Percentiles rank a stretch among this genome's conserved stretches.
Conservation (phyloP, 2,888 invertebrate species). For the Temnothorax unifasciatus region DNA sequence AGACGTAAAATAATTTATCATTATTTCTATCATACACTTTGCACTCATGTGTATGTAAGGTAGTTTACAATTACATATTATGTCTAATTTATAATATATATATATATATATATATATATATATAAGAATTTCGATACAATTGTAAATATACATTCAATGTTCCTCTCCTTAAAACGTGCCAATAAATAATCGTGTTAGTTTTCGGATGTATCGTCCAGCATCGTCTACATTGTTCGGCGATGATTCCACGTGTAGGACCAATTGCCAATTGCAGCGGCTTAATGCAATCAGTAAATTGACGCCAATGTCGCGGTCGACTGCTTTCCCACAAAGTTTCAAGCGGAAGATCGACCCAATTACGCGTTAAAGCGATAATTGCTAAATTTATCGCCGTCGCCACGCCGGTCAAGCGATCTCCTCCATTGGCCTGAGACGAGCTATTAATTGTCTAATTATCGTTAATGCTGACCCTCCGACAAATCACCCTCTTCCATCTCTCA, state of each 20-base stretch:
- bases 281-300: slow-evolving; percentile 82
- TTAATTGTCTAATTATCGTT: slow-evolving; percentile 81
- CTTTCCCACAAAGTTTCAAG: slow-evolving; percentile 82
- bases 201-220: background rate
- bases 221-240: slow-evolving; percentile 40
- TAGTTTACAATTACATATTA: background rate
- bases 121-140: background rate
- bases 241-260: slow-evolving; percentile 59
- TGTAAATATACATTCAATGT: background rate
- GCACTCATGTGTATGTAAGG: background rate
- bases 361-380: slow-evolving; percentile 83
- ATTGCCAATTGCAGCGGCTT: slow-evolving; percentile 72
- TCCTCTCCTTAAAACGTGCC: background rate
- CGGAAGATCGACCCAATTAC: slow-evolving; percentile 81
- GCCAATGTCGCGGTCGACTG: slow-evolving; percentile 81
- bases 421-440: slow-evolving; percentile 80
- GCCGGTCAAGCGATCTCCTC: slow-evolving; percentile 72
- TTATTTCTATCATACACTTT: background rate
- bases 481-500: slow-evolving; percentile 53
- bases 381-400: slow-evolving; percentile 80
- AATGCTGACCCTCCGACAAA: slow-evolving; percentile 68
- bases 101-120: background rate
- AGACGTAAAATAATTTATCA: background rate
- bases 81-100: background rate
- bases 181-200: background rate